A percentile compares a stretch with the other conserved stretches of the same genome.
These are phyloP conservation scores for Mycetomoellerius zeteki DNA, from an alignment of 1,140 invertebrate species.

Conservation along the genomic window DNA sequence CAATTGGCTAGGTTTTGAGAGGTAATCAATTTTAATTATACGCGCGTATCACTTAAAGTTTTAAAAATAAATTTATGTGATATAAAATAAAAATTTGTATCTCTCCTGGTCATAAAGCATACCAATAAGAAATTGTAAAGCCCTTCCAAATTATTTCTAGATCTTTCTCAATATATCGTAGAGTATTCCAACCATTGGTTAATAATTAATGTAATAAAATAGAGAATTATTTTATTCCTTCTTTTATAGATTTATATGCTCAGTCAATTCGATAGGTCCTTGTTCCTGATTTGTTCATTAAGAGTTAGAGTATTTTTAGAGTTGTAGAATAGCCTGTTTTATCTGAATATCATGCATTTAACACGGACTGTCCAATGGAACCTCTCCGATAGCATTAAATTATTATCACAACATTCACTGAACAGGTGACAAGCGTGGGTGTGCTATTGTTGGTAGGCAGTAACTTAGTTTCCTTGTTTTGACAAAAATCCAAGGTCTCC, in stretches of 20 bases:
- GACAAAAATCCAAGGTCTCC: constrained; percentile 78
- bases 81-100: constrained; percentile 68
- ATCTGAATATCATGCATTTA: constrained; percentile 64
- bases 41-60: constrained; percentile 48
- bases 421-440: constrained; percentile 77
- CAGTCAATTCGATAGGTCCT: constrained; percentile 69
- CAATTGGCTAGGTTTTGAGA: constrained; percentile 62
- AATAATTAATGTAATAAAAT: constrained; percentile 73
- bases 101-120: constrained; percentile 49
- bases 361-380: constrained; percentile 53
- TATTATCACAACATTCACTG: constrained; percentile 79
- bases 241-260: constrained; percentile 61
- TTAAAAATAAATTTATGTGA: constrained; percentile 62
- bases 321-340: constrained; percentile 47
- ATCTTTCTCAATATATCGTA: constrained; percentile 43
- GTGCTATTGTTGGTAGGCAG: constrained; percentile 81
- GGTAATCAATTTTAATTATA: constrained; percentile 68
- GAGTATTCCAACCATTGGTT: constrained; percentile 66
- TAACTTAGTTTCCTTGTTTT: constrained; percentile 78
- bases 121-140: constrained; percentile 64
- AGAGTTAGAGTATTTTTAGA: constrained; percentile 69
- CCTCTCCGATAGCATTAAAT: constrained; percentile 77
- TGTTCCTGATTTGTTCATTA: constrained; percentile 73
- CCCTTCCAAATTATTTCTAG: constrained; percentile 58
- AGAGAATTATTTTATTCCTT: constrained; percentile 68